Evolutionary conservation across 2,797 vertebrate genomes (phyloP).

Genomic region (Halcyon leucocephala): DNA sequence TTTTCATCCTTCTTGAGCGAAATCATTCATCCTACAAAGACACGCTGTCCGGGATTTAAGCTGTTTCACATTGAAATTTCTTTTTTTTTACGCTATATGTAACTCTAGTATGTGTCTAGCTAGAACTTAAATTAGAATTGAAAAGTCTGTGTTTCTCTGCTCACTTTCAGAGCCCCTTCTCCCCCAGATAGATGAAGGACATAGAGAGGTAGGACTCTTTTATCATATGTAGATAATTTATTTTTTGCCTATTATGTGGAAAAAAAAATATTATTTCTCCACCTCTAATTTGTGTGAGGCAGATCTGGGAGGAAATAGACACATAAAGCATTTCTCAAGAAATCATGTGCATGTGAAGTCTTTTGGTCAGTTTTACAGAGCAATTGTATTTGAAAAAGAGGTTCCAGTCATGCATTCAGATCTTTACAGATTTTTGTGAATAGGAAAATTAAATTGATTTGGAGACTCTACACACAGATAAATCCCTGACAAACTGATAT

Average conservation of each 20-base stretch:
- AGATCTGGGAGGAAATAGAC: neutral
- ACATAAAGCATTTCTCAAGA: neutral
- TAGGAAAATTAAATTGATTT: neutral
- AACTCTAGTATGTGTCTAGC: neutral
- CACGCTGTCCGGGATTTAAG: neutral
- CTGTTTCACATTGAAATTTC: neutral
- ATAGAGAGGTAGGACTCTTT: neutral
- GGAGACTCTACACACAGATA: neutral
- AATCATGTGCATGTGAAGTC: neutral
- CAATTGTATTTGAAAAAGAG: neutral
- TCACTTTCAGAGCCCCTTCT: neutral
- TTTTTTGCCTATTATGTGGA: neutral
- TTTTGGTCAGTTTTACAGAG: neutral
- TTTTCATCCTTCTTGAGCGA: neutral
- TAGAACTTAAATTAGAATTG: neutral
- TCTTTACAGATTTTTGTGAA: neutral
- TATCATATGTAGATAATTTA: neutral
- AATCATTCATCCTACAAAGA: neutral
- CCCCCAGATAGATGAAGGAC: fast-evolving
- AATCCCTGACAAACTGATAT: neutral
- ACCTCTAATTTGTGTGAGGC: neutral
- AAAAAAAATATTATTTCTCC: neutral
- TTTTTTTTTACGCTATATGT: neutral
- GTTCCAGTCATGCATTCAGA: neutral
- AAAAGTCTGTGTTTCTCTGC: neutral